Percentiles rank a stretch among this genome's conserved stretches.
Conservation (phyloP, 2,888 invertebrate genomes). For the Agrotis clavis region DNA sequence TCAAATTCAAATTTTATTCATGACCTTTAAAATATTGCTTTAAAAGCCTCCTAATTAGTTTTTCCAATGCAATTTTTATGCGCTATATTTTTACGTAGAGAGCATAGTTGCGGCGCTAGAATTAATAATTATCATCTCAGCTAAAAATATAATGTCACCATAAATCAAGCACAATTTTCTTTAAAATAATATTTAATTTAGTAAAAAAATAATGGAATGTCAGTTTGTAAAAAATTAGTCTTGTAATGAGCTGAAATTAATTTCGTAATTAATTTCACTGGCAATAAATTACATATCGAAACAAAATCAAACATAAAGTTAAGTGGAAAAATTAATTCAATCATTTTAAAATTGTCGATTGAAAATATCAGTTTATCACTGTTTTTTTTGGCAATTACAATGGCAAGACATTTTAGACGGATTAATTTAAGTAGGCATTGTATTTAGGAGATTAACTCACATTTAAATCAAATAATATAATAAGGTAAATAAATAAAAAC, state of each 20-base stretch:
- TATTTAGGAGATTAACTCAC: background rate
- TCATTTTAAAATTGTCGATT: too few relatives aligned
- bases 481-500: constrained; percentile 24
- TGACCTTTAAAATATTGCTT: background rate
- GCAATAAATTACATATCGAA: background rate
- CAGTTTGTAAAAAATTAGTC: background rate
- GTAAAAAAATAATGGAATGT: constrained; percentile 18
- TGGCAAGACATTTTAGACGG: constrained; percentile 6
- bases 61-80: too few relatives aligned
- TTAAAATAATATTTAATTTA: constrained; percentile 1
- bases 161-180: background rate
- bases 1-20: background rate
- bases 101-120: background rate
- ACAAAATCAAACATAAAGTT: background rate
- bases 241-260: constrained; percentile 1
- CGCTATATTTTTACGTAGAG: constrained; percentile 1
- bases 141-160: background rate
- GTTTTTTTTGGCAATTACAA: constrained; percentile 12
- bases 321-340: background rate
- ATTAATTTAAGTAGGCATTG: constrained; percentile 12
- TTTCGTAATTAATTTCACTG: constrained; percentile 17
- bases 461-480: constrained; percentile 28
- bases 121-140: too few relatives aligned
- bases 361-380: too few relatives aligned
- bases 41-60: background rate